These are phyloP conservation scores for Meteorus sp. DNA, from an alignment of 1,140 invertebrate species.

Conservation along the genomic window DNA sequence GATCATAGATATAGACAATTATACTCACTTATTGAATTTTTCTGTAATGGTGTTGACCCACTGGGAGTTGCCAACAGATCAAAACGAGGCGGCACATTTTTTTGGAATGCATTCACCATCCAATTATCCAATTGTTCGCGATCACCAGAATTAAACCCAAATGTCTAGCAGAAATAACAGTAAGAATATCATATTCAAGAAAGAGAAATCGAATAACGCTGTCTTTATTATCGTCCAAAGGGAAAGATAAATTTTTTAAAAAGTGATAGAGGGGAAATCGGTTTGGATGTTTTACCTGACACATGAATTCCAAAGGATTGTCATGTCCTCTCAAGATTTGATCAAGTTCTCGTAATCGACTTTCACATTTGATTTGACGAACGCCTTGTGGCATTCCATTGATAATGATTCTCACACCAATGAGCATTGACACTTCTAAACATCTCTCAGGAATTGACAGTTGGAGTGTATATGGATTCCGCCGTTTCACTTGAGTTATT, in stretches of 20 bases:
- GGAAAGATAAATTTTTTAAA: neutral
- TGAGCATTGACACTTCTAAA: slow-evolving; percentile 79
- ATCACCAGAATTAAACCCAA: slow-evolving; percentile 76
- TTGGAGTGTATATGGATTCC: slow-evolving; percentile 80
- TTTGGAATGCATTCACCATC: slow-evolving; percentile 78
- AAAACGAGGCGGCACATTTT: slow-evolving; percentile 79
- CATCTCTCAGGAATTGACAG: slow-evolving; percentile 77
- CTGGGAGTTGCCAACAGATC: slow-evolving; percentile 66
- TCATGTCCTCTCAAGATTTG: slow-evolving; percentile 75
- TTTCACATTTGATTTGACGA: slow-evolving; percentile 83
- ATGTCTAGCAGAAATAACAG: slow-evolving; percentile 64
- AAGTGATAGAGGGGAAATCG: too few relatives aligned
- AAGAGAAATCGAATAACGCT: neutral
- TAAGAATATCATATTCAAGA: neutral
- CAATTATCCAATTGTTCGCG: slow-evolving; percentile 79
- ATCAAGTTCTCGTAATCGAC: slow-evolving; percentile 77
- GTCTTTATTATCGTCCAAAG: neutral
- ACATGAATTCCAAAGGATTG: slow-evolving; percentile 84
- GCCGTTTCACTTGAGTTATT: slow-evolving; percentile 71
- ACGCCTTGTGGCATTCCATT: slow-evolving; percentile 77
- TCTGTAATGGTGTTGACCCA: slow-evolving; percentile 40
- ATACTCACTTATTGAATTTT: slow-evolving; percentile 53
- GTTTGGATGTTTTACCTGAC: slow-evolving; percentile 68
- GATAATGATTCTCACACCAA: slow-evolving; percentile 76
- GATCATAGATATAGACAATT: slow-evolving; percentile 4